These are phyloP conservation scores for Craseonycteris thonglongyai DNA, from an alignment of 2,113 vertebrate genomes.

Conservation along the genomic window DNA sequence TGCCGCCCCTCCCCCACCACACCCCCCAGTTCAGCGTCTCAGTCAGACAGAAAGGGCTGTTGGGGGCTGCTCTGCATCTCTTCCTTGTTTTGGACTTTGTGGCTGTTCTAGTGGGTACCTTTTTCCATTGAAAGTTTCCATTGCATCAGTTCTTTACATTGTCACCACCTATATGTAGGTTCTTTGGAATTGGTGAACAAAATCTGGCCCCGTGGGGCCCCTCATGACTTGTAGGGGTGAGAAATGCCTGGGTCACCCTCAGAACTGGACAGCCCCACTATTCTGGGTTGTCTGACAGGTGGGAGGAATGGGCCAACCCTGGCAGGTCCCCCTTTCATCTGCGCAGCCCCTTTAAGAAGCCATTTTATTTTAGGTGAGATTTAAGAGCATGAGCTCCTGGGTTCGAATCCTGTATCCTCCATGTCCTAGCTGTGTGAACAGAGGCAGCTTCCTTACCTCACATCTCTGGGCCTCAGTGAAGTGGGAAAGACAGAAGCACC, in stretches of 20 bases:
- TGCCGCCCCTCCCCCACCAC: neutral
- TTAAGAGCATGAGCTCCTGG: neutral
- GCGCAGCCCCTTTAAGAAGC: neutral
- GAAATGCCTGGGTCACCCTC: neutral
- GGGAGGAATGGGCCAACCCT: neutral
- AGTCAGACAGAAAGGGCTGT: conserved; percentile 65
- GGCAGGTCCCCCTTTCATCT: neutral
- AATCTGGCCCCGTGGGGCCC: neutral
- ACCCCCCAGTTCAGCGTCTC: neutral
- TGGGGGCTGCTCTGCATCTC: neutral
- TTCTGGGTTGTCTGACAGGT: neutral
- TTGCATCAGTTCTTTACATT: conserved; percentile 70
- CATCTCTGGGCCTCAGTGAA: neutral
- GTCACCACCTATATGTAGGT: neutral
- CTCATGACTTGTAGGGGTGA: neutral
- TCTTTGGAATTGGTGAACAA: conserved; percentile 44
- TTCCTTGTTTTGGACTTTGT: conserved; percentile 69
- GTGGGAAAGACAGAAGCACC: neutral
- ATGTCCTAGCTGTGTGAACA: neutral
- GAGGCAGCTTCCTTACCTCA: neutral
- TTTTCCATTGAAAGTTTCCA: conserved; percentile 81
- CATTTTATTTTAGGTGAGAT: neutral
- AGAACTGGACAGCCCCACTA: neutral
- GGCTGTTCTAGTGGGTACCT: conserved; percentile 67
- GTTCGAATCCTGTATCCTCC: neutral